Evolutionary conservation across 2,888 invertebrate genomes (phyloP).

Genomic region (Mythimna ferrago): DNA sequence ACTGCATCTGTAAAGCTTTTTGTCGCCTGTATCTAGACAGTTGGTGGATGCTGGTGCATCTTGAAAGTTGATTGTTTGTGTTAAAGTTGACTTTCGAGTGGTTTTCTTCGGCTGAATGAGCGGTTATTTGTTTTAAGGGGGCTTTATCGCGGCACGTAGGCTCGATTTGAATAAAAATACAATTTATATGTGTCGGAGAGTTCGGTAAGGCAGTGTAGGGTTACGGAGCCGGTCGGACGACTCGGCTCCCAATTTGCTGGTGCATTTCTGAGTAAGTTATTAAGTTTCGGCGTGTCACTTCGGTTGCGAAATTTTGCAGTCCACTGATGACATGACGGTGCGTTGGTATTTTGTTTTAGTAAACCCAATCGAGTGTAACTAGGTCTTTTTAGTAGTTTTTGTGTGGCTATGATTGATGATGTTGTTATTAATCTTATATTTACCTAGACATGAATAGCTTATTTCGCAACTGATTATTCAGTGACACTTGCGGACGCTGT

Average conservation of each 20-base stretch:
- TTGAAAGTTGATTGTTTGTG: constrained; percentile 70
- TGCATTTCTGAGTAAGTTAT: constrained; percentile 90
- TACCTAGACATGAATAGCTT: constrained; percentile 56
- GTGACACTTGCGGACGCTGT: constrained; percentile 41
- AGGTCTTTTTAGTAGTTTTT: constrained; percentile 64
- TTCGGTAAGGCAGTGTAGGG: constrained; percentile 86
- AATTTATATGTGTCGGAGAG: constrained; percentile 90
- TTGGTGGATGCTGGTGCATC: constrained; percentile 55
- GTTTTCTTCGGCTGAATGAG: constrained; percentile 73
- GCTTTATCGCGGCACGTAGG: constrained; percentile 88
- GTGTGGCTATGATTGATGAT: constrained; percentile 59
- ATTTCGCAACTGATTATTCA: constrained; percentile 57
- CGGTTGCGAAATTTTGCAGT: constrained; percentile 88
- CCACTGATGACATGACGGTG: constrained; percentile 73
- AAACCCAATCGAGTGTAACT: constrained; percentile 65
- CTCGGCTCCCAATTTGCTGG: constrained; percentile 89
- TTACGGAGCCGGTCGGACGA: constrained; percentile 87
- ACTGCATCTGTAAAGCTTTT: constrained; percentile 82
- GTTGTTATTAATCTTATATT: constrained; percentile 57
- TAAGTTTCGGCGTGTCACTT: constrained; percentile 90
- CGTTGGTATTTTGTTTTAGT: constrained; percentile 68
- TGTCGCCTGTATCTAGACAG: constrained; percentile 75
- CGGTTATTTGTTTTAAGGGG: constrained; percentile 88
- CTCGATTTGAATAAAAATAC: constrained; percentile 90
- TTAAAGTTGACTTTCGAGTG: constrained; percentile 75